Evolutionary conservation across 2,888 invertebrate genomes (phyloP), one percentile per base, ranked within the genome.

Genomic region (Taenaris catops): DNA sequence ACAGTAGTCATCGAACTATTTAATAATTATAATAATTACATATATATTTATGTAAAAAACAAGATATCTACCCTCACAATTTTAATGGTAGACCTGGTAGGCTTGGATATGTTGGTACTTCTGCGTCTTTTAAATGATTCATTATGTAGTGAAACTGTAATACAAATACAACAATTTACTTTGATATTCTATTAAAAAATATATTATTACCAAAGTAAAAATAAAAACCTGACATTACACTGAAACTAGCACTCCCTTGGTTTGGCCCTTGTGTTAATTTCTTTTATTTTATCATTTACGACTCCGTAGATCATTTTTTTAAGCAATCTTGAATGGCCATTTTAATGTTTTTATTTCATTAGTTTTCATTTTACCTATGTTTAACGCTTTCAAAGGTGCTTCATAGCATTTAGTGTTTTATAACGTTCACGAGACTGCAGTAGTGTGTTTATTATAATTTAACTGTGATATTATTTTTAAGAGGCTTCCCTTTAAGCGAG

Each of bases 181-280:
- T 38, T 37, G 18, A 35, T 38, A 41, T 42, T 12, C 29, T 34
- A 25, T 41, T 32, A 43, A 39, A 36, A 45, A 49, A 47, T 40
- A 38, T 25, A 27, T 25, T 17, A 24, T 16, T 10, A 34, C 4
- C 2, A 17, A 26, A 21, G 28, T 33, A 41, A 53, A 50, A 45
- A 54, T 58, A 56, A 66, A 49, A 58, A 84, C 84, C 83, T 84
- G 84, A 83, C 84, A 86, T 86, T 74, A 86, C 83, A 83, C 83
- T 78, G 69, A 72, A 76, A 83, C 79, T 81, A 84, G 84, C 84
- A 84, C 84, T 72, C 78, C 72, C 73, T 71, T 81, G 83, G 84
- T 83, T 83, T 79, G 83, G 80, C 78, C 79, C 80, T 76, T 78
- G 71, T 79, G 64, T 75, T 67, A 39, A 48, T 55, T 57, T 63